Conservation (phyloP, 2,797 vertebrate species). For the Oreochromis grahami region DNA sequence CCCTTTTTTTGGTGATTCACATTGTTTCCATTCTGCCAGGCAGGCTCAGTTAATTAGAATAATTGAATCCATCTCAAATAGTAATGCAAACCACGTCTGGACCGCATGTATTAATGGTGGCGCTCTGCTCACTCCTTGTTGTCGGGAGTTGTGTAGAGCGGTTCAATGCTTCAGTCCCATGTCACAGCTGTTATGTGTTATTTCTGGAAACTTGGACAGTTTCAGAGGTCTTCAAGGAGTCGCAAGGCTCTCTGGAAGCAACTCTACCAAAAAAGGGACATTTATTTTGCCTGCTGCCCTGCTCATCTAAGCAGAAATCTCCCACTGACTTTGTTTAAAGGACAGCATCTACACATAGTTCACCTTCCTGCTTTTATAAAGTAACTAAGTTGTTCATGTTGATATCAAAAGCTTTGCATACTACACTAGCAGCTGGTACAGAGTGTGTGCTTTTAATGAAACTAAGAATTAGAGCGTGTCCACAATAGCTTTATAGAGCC, state of each 20-base stretch:
- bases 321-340: background rate
- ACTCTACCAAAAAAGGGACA: conserved; percentile 41
- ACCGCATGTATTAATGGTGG: conserved; percentile 39
- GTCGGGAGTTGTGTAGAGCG: conserved; percentile 33
- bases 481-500: background rate
- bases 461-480: background rate
- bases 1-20: conserved; percentile 23
- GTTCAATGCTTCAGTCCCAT: conserved; percentile 60
- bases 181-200: conserved; percentile 69
- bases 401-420: background rate
- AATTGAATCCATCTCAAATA: conserved; percentile 48
- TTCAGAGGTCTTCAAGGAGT: conserved; percentile 71
- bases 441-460: background rate
- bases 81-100: conserved; percentile 46
- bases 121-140: conserved; percentile 27
- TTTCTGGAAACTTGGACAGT: conserved; percentile 66
- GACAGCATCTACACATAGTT: background rate
- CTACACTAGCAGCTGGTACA: background rate
- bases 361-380: background rate
- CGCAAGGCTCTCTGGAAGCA: conserved; percentile 61
- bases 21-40: conserved; percentile 47
- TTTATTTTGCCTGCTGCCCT: conserved; percentile 6
- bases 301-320: conserved; percentile 1
- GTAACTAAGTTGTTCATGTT: background rate
- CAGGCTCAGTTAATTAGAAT: conserved; percentile 42